Evolutionary conservation across 1,140 invertebrate species (phyloP).

Genomic region (Probaryconus sp.): DNA sequence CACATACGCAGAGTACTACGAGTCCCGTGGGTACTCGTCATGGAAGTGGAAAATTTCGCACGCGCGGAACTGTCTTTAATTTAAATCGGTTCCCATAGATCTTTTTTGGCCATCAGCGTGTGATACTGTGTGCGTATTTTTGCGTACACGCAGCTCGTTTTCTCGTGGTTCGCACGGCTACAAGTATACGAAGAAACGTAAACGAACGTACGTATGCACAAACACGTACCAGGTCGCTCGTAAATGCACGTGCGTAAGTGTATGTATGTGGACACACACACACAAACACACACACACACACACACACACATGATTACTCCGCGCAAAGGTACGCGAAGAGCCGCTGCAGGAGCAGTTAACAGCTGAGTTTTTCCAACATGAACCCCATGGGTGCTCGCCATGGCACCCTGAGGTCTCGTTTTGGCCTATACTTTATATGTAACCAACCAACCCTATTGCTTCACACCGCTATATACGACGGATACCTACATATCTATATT

Average conservation of each 20-base stretch:
- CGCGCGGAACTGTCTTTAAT: conserved; percentile 64
- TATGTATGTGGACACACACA: conserved; percentile 13
- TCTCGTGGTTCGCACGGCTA: conserved; percentile 3
- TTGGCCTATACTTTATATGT: conserved; percentile 73
- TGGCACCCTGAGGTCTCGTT: conserved; percentile 74
- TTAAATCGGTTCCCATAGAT: conserved; percentile 66
- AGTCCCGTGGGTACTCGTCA: conserved; percentile 53
- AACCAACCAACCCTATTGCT: conserved; percentile 63
- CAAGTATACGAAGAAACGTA: too few relatives aligned
- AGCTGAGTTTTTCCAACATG: conserved; percentile 74
- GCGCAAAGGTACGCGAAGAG: conserved; percentile 46
- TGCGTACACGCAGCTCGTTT: conserved; percentile 25
- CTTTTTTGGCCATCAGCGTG: conserved; percentile 44
- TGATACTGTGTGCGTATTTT: conserved; percentile 36
- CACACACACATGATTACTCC: background rate
- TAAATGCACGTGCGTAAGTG: conserved; percentile 11
- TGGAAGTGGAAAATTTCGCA: conserved; percentile 48
- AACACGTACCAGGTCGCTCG: background rate
- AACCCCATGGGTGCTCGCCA: conserved; percentile 71
- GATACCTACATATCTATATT: conserved; percentile 42
- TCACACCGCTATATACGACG: conserved; percentile 49
- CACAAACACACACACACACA: conserved; percentile 1
- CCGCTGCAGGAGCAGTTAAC: conserved; percentile 70
- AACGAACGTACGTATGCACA: conserved; percentile 17
- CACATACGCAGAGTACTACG: conserved; percentile 40